Evolutionary conservation across 2,113 vertebrate species (phyloP).

Genomic region (Pithys albifrons): DNA sequence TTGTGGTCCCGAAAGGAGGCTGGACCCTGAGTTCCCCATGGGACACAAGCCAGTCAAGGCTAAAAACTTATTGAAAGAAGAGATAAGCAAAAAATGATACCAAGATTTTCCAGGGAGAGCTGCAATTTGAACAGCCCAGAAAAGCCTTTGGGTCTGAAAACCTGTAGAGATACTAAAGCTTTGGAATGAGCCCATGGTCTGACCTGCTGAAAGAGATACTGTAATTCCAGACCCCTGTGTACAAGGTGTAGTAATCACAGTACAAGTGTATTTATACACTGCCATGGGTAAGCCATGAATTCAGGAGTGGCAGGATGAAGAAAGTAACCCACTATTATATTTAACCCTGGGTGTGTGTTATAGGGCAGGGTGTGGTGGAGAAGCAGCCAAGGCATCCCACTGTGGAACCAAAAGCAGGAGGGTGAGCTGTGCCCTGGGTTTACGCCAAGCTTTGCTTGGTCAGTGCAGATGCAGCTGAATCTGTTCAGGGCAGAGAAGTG

Average conservation of each 20-base stretch:
- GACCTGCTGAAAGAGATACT: slow-evolving; percentile 26
- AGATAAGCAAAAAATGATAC: background rate
- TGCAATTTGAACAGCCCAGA: background rate
- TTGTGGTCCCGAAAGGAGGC: background rate
- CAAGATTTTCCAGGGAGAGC: background rate
- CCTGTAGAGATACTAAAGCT: rapidly evolving
- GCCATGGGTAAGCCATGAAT: background rate
- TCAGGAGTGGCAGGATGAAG: background rate
- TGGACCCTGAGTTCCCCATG: background rate
- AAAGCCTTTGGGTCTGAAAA: background rate
- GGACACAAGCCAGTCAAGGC: background rate
- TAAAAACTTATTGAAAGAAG: background rate
- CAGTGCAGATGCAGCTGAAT: slow-evolving; percentile 26
- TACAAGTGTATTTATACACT: background rate
- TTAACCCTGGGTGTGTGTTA: slow-evolving; percentile 32
- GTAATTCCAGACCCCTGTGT: background rate
- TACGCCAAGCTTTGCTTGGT: background rate
- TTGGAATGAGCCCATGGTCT: background rate
- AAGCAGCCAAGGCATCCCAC: background rate
- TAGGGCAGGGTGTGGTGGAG: slow-evolving; percentile 39
- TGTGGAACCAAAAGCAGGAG: background rate
- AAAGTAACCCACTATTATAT: background rate
- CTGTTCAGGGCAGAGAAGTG: background rate
- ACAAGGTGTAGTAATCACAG: background rate
- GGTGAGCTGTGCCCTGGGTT: background rate